These are phyloP conservation scores for Hyperoodon ampullatus DNA, from an alignment of 2,113 vertebrate species.

Conservation along the genomic window DNA sequence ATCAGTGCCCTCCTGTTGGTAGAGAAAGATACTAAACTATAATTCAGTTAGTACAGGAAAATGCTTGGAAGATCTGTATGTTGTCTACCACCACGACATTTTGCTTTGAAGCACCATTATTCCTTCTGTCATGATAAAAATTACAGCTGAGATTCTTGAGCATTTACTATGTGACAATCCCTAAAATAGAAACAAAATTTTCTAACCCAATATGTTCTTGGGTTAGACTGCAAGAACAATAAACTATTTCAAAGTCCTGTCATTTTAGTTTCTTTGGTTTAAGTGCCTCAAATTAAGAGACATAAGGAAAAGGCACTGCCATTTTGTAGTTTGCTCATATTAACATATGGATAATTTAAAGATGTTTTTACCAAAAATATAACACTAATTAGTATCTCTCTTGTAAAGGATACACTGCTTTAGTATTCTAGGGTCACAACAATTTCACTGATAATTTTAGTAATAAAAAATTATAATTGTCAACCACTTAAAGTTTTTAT, in stretches of 20 bases:
- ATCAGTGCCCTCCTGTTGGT: background rate
- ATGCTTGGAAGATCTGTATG: background rate
- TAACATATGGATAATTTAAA: background rate
- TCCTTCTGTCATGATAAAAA: background rate
- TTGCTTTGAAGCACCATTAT: background rate
- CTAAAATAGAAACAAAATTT: background rate
- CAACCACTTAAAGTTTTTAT: background rate
- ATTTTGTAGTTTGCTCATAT: background rate
- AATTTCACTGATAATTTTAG: conserved; percentile 29
- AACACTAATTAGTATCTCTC: background rate
- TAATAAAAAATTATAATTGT: background rate
- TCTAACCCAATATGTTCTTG: background rate
- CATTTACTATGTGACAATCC: background rate
- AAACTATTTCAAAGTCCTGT: background rate
- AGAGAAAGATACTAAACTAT: background rate
- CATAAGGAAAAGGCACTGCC: background rate
- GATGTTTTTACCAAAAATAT: background rate
- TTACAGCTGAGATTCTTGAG: background rate
- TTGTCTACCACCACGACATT: background rate
- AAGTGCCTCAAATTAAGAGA: conserved; percentile 4
- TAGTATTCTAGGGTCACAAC: background rate
- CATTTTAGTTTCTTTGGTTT: background rate
- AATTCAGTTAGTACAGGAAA: background rate
- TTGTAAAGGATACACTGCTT: background rate
- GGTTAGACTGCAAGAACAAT: background rate